phyloP scores from a whole-genome alignment of 1,140 invertebrate genomes.

The Brachionus manjavacas region DNA sequence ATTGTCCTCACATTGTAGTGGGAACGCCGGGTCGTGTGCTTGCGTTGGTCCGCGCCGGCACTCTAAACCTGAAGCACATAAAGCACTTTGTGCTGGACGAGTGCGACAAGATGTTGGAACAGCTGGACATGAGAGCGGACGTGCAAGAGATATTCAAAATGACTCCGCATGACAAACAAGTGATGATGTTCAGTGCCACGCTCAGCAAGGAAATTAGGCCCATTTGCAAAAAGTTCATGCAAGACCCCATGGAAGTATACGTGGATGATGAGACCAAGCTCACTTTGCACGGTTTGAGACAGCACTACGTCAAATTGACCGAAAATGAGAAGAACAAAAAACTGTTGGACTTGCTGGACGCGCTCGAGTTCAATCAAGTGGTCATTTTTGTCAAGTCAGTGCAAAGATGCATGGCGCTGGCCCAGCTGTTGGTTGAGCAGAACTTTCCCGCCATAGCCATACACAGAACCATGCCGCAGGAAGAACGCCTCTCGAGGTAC shows the following conservation, averaged over 20 bases:
- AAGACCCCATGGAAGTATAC: conserved; percentile 99
- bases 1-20: conserved; percentile 93
- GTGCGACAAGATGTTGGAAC: conserved; percentile 97
- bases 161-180: conserved; percentile 97
- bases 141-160: conserved; percentile 99
- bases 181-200: conserved; percentile 99
- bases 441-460: conserved; percentile 99
- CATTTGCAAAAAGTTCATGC: conserved; percentile 99
- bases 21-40: conserved; percentile 95
- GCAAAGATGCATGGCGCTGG: conserved; percentile 91
- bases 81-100: conserved; percentile 98
- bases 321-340: conserved; percentile 99
- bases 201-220: conserved; percentile 97
- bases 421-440: conserved; percentile 91
- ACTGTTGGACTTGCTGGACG: conserved; percentile 94
- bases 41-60: conserved; percentile 78
- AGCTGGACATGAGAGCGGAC: conserved; percentile 85
- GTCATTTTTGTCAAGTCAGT: conserved; percentile 99
- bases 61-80: conserved; percentile 79
- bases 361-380: conserved; percentile 92
- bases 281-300: conserved; percentile 95
- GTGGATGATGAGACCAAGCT: conserved; percentile 99
- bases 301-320: conserved; percentile 98
- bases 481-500: conserved; percentile 83
- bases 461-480: conserved; percentile 95